Conservation (phyloP, 2,113 vertebrate species). For the Cranoglanis bouderius region DNA sequence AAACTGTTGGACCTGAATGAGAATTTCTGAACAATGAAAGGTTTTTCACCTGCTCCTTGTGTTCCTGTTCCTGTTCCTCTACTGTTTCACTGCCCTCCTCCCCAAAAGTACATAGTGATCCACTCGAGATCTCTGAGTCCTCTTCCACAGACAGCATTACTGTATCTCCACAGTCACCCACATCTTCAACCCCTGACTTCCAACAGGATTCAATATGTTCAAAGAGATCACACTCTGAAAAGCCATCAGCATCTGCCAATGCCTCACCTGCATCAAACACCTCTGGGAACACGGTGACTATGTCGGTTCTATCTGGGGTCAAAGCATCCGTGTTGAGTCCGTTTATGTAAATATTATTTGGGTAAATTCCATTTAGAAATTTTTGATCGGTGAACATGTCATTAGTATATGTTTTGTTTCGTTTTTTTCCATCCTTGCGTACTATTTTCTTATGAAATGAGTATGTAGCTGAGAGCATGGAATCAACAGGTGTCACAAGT, state of each 20-base stretch:
- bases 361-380: constrained; percentile 21
- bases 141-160: constrained; percentile 35
- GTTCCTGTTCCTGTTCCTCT: constrained; percentile 12
- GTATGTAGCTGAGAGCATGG: not conserved
- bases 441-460: not conserved
- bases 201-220: constrained; percentile 28
- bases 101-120: constrained; percentile 22
- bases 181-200: constrained; percentile 11
- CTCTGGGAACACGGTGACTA: constrained; percentile 45
- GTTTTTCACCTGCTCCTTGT: constrained; percentile 4
- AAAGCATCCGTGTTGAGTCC: constrained; percentile 1
- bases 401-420: not conserved
- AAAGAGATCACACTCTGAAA: constrained; percentile 50
- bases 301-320: constrained; percentile 35
- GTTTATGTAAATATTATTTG: constrained; percentile 25
- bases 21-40: not conserved
- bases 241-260: constrained; percentile 52
- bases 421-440: constrained; percentile 8
- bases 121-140: constrained; percentile 18
- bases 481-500: not conserved
- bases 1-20: constrained; percentile 18
- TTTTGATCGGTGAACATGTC: constrained; percentile 10
- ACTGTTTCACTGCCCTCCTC: constrained; percentile 29
- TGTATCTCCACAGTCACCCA: constrained; percentile 20
- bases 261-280: constrained; percentile 54